Conservation (phyloP, 2,797 vertebrate genomes). For the Melanotaenia pygmaea region DNA sequence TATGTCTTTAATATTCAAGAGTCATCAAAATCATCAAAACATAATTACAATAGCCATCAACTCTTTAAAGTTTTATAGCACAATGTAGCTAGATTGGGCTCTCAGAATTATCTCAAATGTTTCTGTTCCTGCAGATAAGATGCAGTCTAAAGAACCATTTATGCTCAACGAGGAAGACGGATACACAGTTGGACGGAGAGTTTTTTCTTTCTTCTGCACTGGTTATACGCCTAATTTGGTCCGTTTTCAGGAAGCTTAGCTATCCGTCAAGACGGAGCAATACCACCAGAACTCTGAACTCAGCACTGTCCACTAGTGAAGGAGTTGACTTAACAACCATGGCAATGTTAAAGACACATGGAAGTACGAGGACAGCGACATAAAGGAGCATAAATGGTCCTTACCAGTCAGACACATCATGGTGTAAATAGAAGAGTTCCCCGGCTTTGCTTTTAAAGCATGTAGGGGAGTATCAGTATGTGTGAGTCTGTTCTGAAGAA, state of each 20-base stretch:
- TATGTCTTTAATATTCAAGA: slow-evolving; percentile 1
- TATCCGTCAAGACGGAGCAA: no score
- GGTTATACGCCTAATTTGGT: no score
- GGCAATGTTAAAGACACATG: no score
- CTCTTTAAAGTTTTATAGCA: not conserved
- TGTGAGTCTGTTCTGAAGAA: not conserved
- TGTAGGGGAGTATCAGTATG: not conserved
- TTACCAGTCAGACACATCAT: not conserved
- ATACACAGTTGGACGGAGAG: no score
- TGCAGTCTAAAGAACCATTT: not conserved
- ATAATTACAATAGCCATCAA: not conserved
- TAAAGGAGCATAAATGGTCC: no score
- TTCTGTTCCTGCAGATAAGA: not conserved
- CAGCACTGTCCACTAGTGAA: no score
- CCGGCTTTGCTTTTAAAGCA: not conserved
- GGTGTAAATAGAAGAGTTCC: not conserved
- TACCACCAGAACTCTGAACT: no score
- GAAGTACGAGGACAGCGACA: no score
- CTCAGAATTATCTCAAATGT: not conserved
- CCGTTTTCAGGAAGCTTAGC: no score
- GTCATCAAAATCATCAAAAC: not conserved
- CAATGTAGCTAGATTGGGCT: not conserved
- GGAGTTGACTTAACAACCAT: no score
- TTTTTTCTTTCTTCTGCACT: no score
- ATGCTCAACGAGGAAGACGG: no score